Evolutionary conservation across 2,113 vertebrate species (phyloP).

Genomic region (Pelobates fuscus): DNA sequence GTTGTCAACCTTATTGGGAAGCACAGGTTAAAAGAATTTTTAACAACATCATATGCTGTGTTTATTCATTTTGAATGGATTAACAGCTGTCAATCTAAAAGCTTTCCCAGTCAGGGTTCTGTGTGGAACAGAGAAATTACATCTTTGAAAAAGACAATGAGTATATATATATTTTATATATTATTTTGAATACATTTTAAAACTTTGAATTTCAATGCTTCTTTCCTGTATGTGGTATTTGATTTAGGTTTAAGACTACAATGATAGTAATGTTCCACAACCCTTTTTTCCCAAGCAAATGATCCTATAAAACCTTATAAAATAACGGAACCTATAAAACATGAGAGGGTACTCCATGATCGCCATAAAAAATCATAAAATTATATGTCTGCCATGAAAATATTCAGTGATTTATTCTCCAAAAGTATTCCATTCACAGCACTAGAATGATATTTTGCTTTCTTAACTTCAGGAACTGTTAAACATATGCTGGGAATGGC

Average conservation of each 20-base stretch:
- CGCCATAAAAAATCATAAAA: conserved; percentile 75
- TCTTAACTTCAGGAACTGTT: conserved; percentile 62
- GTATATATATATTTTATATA: conserved; percentile 56
- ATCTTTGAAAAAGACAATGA: no score
- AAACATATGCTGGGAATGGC: conserved; percentile 56
- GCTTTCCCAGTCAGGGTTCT: not conserved
- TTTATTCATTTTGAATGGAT: not conserved
- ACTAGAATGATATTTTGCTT: conserved; percentile 59
- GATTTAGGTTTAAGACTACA: conserved; percentile 53
- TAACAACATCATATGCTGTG: not conserved
- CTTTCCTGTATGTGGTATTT: not conserved
- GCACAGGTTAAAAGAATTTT: not conserved
- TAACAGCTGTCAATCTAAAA: not conserved
- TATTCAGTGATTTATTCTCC: conserved; percentile 71
- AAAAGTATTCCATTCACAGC: conserved; percentile 65
- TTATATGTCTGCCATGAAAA: conserved; percentile 74
- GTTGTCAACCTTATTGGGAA: not conserved
- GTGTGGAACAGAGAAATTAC: no score
- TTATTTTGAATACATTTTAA: conserved; percentile 45
- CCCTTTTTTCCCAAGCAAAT: conserved; percentile 58
- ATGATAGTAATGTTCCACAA: conserved; percentile 48
- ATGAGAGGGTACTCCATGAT: conserved; percentile 73
- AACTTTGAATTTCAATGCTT: conserved; percentile 6
- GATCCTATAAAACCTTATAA: conserved; percentile 68
- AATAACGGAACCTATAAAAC: conserved; percentile 67